Conservation (phyloP, 1,140 invertebrate genomes). For the Caerostris extrusa region DNA sequence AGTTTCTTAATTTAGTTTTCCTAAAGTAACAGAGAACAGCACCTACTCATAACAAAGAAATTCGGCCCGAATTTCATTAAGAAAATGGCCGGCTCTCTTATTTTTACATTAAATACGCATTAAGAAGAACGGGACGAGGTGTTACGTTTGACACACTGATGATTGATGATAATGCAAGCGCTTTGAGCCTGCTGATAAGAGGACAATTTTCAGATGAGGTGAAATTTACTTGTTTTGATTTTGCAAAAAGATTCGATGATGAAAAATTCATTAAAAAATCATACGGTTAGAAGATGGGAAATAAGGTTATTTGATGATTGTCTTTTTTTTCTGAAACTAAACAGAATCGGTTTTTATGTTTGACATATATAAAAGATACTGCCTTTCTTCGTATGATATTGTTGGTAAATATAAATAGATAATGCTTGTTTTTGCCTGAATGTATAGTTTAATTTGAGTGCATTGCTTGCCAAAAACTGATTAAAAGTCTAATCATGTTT, state of each 20-base stretch:
- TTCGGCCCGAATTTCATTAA: not conserved
- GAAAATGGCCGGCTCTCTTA: conserved; percentile 6
- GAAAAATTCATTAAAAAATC: too few relatives aligned
- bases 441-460: too few relatives aligned
- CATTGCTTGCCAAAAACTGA: too few relatives aligned
- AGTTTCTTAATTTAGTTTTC: not conserved
- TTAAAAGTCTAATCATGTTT: too few relatives aligned
- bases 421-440: too few relatives aligned
- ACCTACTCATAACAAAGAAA: not conserved
- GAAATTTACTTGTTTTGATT: conserved; percentile 13
- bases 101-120: conserved; percentile 26
- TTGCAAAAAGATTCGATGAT: not conserved
- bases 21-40: not conserved
- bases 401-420: too few relatives aligned
- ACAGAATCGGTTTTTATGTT: too few relatives aligned
- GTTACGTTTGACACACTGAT: not conserved
- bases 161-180: not conserved
- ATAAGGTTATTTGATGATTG: too few relatives aligned
- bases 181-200: not conserved
- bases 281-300: too few relatives aligned
- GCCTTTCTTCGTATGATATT: too few relatives aligned
- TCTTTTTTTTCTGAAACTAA: too few relatives aligned
- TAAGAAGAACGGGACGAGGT: not conserved
- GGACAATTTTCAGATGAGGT: not conserved
- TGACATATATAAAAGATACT: too few relatives aligned